Evolutionary conservation across 92 coral and sea anemone genomes (phyloP), one percentile per base, ranked within the genome.

Genomic region (Parazoanthus atlanticus): DNA sequence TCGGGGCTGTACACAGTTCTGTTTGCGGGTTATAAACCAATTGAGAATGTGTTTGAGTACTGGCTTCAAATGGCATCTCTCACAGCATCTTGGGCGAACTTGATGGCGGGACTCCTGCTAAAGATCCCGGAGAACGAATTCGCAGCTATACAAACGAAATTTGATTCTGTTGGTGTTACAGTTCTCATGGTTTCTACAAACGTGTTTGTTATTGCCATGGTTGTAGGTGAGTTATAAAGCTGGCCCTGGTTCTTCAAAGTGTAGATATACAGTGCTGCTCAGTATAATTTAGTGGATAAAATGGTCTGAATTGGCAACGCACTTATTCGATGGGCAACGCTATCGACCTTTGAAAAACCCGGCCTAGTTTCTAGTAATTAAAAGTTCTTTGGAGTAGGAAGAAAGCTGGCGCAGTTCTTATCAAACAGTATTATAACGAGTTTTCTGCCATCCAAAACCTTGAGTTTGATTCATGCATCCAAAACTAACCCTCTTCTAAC

Each of bases 1-100:
- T 92, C 93, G 32, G 93, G 94, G 8, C 89, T 88, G 58, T 92
- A 92, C 85, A 65, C 93, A n/a, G 76, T 92, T 29, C 85, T 92
- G 49, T 89, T 90, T 86, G 93, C 93, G 13, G 80, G 89, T 84
- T 92, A 78, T 89, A 90, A 92, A 70, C 94, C 94, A 31, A 90
- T 92, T 65, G 52, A 88, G 32, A 86, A 92, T 78, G 36, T 28
- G 33, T 88, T 92, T 85, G 94, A 92, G 86, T 92, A 92, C 88
- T 92, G 93, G 94, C 86, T 90, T 70, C 93, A 92, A 74, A 85
- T 90, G 74, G 90, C 87, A 25, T 90, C 94, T 56, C 83, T 92
- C n/a, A 11, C 87, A 12, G 90, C 94, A 29, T 82, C 72, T 70
- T 92, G 89, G 81, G 84, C 86, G 15, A 92, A 91, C 75, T 47